These are phyloP conservation scores for Fopius arisanus DNA, from an alignment of 1,140 invertebrate species.

Conservation along the genomic window DNA sequence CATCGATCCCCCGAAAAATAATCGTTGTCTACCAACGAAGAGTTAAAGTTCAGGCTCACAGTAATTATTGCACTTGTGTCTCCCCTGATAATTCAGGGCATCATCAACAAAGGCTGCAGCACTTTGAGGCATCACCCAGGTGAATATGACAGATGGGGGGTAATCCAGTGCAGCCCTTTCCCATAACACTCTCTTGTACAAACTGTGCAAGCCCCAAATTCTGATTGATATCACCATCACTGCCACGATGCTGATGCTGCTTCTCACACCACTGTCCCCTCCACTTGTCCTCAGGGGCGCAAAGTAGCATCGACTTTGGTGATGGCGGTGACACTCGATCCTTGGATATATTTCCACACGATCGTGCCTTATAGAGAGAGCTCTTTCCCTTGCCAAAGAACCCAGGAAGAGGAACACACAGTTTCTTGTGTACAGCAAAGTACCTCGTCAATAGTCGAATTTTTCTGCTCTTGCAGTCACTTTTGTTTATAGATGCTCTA, in stretches of 20 bases:
- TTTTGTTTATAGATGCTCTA: constrained; percentile 42
- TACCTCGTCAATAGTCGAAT: constrained; percentile 71
- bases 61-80: not conserved
- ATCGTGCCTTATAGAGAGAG: constrained; percentile 68
- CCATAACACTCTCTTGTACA: constrained; percentile 49
- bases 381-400: constrained; percentile 63
- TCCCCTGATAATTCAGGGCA: not conserved
- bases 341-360: constrained; percentile 67
- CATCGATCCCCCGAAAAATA: not conserved
- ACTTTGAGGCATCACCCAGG: constrained; percentile 67
- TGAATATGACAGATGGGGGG: constrained; percentile 68
- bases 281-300: constrained; percentile 56
- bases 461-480: constrained; percentile 63
- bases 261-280: constrained; percentile 56
- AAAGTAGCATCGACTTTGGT: constrained; percentile 55
- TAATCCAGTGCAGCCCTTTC: constrained; percentile 60
- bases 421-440: constrained; percentile 71
- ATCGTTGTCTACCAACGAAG: not conserved
- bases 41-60: not conserved
- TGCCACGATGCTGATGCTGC: constrained; percentile 50
- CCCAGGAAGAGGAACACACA: constrained; percentile 67
- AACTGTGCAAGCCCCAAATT: constrained; percentile 58
- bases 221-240: constrained; percentile 66
- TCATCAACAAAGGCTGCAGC: constrained; percentile 70
- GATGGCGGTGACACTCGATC: constrained; percentile 62